These are phyloP conservation scores for Cheilosia grossa DNA, from an alignment of 2,888 invertebrate species.

Conservation along the genomic window DNA sequence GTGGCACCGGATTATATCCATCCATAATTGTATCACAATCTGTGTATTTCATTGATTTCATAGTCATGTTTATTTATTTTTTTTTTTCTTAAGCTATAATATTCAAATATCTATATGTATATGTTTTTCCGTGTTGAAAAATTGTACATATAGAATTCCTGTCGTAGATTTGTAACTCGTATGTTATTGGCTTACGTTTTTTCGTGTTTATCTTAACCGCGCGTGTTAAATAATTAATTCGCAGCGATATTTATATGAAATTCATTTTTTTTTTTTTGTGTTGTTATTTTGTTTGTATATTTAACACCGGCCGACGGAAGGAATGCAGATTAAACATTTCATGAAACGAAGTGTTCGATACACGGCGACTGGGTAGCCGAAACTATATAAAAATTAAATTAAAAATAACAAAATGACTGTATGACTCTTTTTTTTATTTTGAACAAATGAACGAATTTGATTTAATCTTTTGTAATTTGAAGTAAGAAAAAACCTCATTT, in stretches of 20 bases:
- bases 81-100: slow-evolving; percentile 45
- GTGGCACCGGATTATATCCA: slow-evolving; percentile 84
- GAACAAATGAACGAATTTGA: not conserved
- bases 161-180: slow-evolving; percentile 40
- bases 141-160: slow-evolving; percentile 8
- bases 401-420: not conserved
- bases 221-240: slow-evolving; percentile 69
- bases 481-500: slow-evolving; percentile 15
- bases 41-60: slow-evolving; percentile 84
- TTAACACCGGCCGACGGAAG: slow-evolving; percentile 51
- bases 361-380: slow-evolving; percentile 35
- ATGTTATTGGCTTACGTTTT: slow-evolving; percentile 47
- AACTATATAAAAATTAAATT: not conserved
- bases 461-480: not conserved
- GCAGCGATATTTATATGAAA: slow-evolving; percentile 45
- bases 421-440: not conserved
- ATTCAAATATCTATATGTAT: slow-evolving; percentile 19
- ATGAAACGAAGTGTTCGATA: slow-evolving; percentile 48
- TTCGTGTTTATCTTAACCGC: slow-evolving; percentile 59
- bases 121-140: slow-evolving; percentile 24
- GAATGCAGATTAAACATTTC: slow-evolving; percentile 62
- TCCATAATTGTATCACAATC: slow-evolving; percentile 84
- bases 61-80: slow-evolving; percentile 81
- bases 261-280: slow-evolving; percentile 24
- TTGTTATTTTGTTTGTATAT: slow-evolving; percentile 49